These are phyloP conservation scores for Himalopsyche phryganea DNA, from an alignment of 1,140 invertebrate genomes.

Conservation along the genomic window DNA sequence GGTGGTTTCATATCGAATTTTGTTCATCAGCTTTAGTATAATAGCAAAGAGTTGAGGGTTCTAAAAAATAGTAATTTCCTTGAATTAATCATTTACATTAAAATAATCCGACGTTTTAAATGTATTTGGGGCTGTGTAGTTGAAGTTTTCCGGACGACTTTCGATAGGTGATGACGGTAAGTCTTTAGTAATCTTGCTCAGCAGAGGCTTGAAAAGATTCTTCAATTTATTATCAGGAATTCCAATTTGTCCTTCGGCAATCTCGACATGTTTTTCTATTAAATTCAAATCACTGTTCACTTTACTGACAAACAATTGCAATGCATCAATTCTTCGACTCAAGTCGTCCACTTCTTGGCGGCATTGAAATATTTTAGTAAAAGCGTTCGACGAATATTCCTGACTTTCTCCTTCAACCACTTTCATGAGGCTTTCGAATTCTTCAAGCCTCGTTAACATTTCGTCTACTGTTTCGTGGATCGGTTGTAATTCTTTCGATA, in stretches of 20 bases:
- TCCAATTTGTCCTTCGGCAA: slow-evolving; percentile 48
- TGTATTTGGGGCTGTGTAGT: slow-evolving; percentile 37
- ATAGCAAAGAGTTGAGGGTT: too few species aligned
- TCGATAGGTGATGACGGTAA: slow-evolving; percentile 17
- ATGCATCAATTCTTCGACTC: slow-evolving; percentile 44
- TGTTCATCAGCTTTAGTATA: too few species aligned
- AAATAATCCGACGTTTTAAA: slow-evolving; percentile 45
- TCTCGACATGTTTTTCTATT: slow-evolving; percentile 48
- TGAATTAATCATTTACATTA: slow-evolving; percentile 22
- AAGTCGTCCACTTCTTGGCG: slow-evolving; percentile 43
- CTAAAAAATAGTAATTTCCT: not conserved
- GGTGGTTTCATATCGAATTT: too few species aligned
- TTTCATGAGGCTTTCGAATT: slow-evolving; percentile 48
- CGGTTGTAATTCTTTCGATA: slow-evolving; percentile 44
- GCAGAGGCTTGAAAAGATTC: slow-evolving; percentile 46
- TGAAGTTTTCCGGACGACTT: slow-evolving; percentile 17
- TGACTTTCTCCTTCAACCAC: slow-evolving; percentile 47
- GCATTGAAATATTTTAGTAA: slow-evolving; percentile 44
- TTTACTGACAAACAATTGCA: slow-evolving; percentile 42
- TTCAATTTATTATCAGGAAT: slow-evolving; percentile 46
- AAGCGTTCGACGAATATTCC: slow-evolving; percentile 39
- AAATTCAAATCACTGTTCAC: slow-evolving; percentile 44
- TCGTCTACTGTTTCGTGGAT: slow-evolving; percentile 52
- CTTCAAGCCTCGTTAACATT: slow-evolving; percentile 52
- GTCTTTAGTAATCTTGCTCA: slow-evolving; percentile 41